These are phyloP conservation scores for Athalia rosae DNA, from an alignment of 2,888 invertebrate species.

Conservation along the genomic window DNA sequence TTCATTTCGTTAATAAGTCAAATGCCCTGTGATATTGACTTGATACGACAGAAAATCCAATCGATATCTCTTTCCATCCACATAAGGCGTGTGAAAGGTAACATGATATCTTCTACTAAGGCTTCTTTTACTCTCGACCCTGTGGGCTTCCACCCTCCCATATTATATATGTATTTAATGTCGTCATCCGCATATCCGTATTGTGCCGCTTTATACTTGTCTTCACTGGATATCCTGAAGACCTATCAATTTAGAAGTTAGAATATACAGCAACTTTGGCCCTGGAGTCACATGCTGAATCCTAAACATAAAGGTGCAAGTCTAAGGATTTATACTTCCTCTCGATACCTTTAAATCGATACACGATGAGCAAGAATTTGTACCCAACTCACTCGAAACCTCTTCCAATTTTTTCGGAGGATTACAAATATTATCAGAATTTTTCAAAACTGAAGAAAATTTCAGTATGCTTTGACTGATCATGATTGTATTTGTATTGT, in stretches of 20 bases:
- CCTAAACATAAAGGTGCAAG: too few species aligned
- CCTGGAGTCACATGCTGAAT: not conserved
- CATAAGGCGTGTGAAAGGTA: constrained; percentile 36
- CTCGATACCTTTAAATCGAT: too few species aligned
- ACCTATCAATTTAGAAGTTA: not conserved
- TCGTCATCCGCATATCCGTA: constrained; percentile 15
- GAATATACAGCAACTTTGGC: not conserved
- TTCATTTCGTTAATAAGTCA: not conserved
- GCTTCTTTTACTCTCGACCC: constrained; percentile 36
- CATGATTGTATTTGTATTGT: too few species aligned
- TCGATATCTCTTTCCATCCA: constrained; percentile 37
- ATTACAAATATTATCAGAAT: too few species aligned
- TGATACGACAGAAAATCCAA: constrained; percentile 31
- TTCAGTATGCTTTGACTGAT: too few species aligned
- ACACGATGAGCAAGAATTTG: too few species aligned
- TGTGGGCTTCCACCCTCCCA: constrained; percentile 38
- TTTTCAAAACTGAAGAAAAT: too few species aligned
- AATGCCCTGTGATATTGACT: constrained; percentile 35
- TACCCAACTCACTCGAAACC: too few species aligned
- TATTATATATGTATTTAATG: constrained; percentile 12
- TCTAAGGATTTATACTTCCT: too few species aligned
- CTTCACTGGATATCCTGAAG: not conserved
- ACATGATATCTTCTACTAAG: constrained; percentile 32
- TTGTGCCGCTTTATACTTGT: constrained; percentile 1
- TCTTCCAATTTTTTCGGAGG: too few species aligned